These are phyloP conservation scores for Cephus spinipes DNA, from an alignment of 2,888 invertebrate genomes.

Conservation along the genomic window DNA sequence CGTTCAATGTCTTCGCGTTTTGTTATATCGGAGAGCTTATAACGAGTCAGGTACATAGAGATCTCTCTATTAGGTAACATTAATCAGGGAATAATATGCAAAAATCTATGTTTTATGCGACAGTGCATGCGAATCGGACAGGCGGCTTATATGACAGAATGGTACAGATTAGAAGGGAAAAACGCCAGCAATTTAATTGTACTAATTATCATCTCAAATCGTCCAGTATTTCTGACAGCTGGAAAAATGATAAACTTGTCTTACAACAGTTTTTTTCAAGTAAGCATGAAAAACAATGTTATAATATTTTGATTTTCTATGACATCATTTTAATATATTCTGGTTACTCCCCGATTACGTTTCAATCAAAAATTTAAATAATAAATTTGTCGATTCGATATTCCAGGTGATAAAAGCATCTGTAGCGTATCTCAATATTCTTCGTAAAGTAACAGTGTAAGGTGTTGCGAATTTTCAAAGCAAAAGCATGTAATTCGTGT, in stretches of 20 bases:
- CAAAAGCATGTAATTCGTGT: no score
- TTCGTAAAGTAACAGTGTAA: slow-evolving; percentile 24
- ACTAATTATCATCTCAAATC: neutral
- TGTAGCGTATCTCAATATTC: slow-evolving; percentile 35
- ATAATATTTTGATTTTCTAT: no score
- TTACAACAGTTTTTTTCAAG: slow-evolving; percentile 46
- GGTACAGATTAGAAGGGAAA: neutral
- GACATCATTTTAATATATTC: no score
- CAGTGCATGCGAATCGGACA: no score
- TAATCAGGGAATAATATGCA: no score
- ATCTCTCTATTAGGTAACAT: no score
- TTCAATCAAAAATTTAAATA: slow-evolving; percentile 1
- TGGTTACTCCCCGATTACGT: neutral
- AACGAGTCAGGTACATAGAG: slow-evolving; percentile 25
- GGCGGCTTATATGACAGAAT: no score
- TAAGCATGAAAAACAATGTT: slow-evolving; percentile 25
- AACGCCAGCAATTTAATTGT: neutral
- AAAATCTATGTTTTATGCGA: no score
- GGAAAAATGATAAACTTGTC: slow-evolving; percentile 47
- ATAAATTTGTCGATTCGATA: neutral
- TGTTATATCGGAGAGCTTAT: slow-evolving; percentile 38
- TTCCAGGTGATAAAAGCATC: slow-evolving; percentile 37
- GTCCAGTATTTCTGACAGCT: slow-evolving; percentile 39
- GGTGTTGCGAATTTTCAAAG: neutral
- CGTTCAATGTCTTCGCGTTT: slow-evolving; percentile 38